Conservation (phyloP, 1,140 invertebrate species). For the Anastrepha obliqua region DNA sequence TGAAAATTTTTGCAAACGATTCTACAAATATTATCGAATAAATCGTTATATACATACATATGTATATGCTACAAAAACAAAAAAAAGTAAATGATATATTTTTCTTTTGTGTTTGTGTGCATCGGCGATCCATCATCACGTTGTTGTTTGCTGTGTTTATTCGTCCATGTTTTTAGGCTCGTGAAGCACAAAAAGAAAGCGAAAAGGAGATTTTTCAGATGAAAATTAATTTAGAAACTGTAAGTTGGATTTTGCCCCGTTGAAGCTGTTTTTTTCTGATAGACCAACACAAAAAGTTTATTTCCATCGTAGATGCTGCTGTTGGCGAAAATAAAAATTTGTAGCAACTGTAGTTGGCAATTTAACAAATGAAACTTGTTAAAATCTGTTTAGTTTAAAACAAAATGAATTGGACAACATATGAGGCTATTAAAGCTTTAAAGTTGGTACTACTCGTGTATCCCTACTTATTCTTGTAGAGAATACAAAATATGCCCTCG, state of each 20-base stretch:
- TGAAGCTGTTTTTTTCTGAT: background rate
- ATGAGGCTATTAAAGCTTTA: conserved; percentile 31
- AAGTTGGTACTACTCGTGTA: conserved; percentile 18
- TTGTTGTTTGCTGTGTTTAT: conserved; percentile 12
- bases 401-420: conserved; percentile 27
- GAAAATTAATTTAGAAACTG: conserved; percentile 72
- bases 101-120: conserved; percentile 46
- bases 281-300: conserved; percentile 17
- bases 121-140: background rate
- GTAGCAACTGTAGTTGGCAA: conserved; percentile 43
- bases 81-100: conserved; percentile 40
- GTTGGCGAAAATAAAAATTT: background rate
- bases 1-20: conserved; percentile 7
- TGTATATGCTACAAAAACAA: background rate
- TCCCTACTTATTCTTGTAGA: background rate
- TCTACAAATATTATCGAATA: background rate
- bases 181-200: conserved; percentile 71
- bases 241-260: conserved; percentile 65
- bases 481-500: too few relatives aligned
- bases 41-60: background rate
- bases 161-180: conserved; percentile 70
- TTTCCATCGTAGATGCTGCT: conserved; percentile 49
- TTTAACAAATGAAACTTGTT: conserved; percentile 6
- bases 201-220: conserved; percentile 72
- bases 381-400: conserved; percentile 3